These are phyloP conservation scores for Zophobas atratus DNA, from an alignment of 1,140 invertebrate genomes.

Conservation along the genomic window DNA sequence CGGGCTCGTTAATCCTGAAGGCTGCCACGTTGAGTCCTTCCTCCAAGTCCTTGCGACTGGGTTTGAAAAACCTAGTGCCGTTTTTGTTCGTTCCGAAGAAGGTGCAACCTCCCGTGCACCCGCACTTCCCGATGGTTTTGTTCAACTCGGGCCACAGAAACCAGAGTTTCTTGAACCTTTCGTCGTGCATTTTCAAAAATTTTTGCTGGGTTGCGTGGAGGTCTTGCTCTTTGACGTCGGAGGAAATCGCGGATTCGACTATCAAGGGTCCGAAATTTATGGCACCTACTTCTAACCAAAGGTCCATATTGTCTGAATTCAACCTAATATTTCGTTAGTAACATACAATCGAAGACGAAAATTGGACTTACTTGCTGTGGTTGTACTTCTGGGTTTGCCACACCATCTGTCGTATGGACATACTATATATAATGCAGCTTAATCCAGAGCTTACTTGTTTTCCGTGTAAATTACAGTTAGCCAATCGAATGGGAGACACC, in stretches of 20 bases:
- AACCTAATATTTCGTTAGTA: slow-evolving; percentile 26
- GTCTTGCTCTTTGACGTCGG: slow-evolving; percentile 82
- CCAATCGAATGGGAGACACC: slow-evolving; percentile 88
- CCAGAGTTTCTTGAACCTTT: slow-evolving; percentile 90
- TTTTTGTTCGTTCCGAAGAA: slow-evolving; percentile 95
- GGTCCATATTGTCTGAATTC: slow-evolving; percentile 73
- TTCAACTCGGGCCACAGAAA: slow-evolving; percentile 88
- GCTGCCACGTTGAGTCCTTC: slow-evolving; percentile 88
- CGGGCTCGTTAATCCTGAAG: slow-evolving; percentile 75
- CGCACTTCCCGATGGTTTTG: slow-evolving; percentile 83
- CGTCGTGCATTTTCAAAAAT: slow-evolving; percentile 92
- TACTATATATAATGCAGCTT: slow-evolving; percentile 88
- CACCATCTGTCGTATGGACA: slow-evolving; percentile 81
- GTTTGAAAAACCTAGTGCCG: slow-evolving; percentile 90
- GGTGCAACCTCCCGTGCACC: slow-evolving; percentile 93
- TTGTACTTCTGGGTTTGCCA: slow-evolving; percentile 68
- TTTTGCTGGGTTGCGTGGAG: slow-evolving; percentile 84
- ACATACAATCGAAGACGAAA: slow-evolving; percentile 53
- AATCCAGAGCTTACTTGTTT: slow-evolving; percentile 91
- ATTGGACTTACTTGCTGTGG: slow-evolving; percentile 59
- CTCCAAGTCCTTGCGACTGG: slow-evolving; percentile 82
- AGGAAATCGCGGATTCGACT: slow-evolving; percentile 92
- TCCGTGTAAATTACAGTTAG: slow-evolving; percentile 95
- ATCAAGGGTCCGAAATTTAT: slow-evolving; percentile 90
- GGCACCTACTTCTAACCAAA: slow-evolving; percentile 96